Evolutionary conservation across 2,888 invertebrate genomes (phyloP), one percentile per base, ranked within the genome.

Genomic region (Tetrapedia diversipes): DNA sequence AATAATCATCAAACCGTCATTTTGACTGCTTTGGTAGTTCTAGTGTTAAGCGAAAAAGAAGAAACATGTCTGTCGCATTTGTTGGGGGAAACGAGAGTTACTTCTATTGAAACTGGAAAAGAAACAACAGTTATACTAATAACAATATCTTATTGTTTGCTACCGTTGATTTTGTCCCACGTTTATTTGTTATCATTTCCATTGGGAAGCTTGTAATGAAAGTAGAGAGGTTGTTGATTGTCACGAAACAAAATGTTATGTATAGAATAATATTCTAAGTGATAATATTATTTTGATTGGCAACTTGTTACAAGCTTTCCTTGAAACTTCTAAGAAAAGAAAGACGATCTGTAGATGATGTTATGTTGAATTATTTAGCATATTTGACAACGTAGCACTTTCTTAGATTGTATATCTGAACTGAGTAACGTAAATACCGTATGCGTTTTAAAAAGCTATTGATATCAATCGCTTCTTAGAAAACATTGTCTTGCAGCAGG

Each of bases 41-140:
- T n/a, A n/a, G n/a, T n/a, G n/a, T n/a, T n/a, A n/a, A n/a, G n/a
- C n/a, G n/a, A n/a, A n/a, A 8, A 56, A 16, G 22, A 24, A 16
- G 4, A 1, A 4, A 24, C 8, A 10, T 0, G 4, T 16, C n/a
- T n/a, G 3, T 4, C 11, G 8, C 6, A 6, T 7, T 32, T 14
- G 19, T 1, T 19, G n/a, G 1, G 7, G 3, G 14, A 22, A 45
- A 22, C 11, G 10, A 22, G 11, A 4, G 14, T 61, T 37, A 63
- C 49, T 63, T 27, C 7, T 49, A 49, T 49, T 27, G 61, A 49
- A 49, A 37, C 61, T 37, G 27, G 45, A 3, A 19, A 34, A n/a
- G 14, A 8, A 34, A 4, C 19, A 19, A 34, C 53, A 32, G 11
- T 27, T 41, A 57, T 8, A 10, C 1, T 6, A 19, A 39, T 24